Evolutionary conservation across 2,797 vertebrate species (phyloP), one percentile per base, ranked within the genome.

Genomic region (Melanogrammus aeglefinus): DNA sequence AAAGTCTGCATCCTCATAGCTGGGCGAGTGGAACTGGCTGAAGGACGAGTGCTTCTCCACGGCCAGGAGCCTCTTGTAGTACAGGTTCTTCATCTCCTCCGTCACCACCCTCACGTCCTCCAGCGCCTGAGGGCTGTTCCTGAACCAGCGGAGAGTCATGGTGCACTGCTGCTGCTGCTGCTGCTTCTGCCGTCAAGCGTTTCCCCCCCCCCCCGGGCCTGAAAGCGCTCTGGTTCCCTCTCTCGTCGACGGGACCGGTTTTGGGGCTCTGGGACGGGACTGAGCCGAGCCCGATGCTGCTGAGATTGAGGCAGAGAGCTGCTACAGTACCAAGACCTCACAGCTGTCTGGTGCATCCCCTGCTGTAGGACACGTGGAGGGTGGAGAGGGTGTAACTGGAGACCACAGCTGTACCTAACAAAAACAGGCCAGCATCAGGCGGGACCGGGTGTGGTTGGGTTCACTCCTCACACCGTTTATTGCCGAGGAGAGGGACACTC

Each of bases 1-100:
- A 33, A 97, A 97, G 83, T 97, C 96, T 0, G 96, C 96, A 0
- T 96, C 96, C 77, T 97, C 96, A 72, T 96, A 91, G 18, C 95
- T 90, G 0, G 96, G 94, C 0, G 96, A 96, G 79, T 97, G 95
- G 82, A 96, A 97, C 24, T 96, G 91, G 14, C 96, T 95, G 69
- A 97, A 97, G 1, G 91, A 90, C 72, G 95, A 97, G 13, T 95
- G 89, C 24, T 96, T 96, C 82, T 97, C 96, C 66, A 97, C 90
- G 0, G 96, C 96, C 47, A 96, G 84, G 63, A 97, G 90, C 78
- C 96, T 95, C 75, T 91, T 92, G 69, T 91, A 92, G 84, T 97
- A 97, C 76, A 97, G 91, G 78, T 90, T 94, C 87, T 94, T 96
- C 79, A 97, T 92, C 70, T 95, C 94, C 74, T 96, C 94, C 3